Evolutionary conservation across 1,140 invertebrate genomes (phyloP), one percentile per base, ranked within the genome.

Genomic region (Eriosoma lanigerum): DNA sequence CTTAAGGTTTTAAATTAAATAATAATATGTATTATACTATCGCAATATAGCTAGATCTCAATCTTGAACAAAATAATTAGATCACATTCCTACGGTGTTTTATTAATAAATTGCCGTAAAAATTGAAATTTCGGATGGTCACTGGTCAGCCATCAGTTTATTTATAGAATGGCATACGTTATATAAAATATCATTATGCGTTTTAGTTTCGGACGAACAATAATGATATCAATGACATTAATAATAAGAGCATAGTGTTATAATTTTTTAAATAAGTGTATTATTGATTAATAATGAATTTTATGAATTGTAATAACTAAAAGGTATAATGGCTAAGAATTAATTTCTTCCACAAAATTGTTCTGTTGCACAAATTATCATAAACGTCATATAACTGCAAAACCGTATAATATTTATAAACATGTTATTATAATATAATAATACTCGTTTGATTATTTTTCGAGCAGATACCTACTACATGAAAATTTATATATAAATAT

Each of bases 111-210:
- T 26, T 70, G 6, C 15, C 21, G 8, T 50, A 70, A 50, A 70
- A 72, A 72, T 72, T 72, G 15, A 72, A 50, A 72, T 52, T 72
- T 72, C 29, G 48, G 17, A n/a, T 72, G 17, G 68, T 32, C 46
- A 52, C 19, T 72, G 17, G 68, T 32, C 46, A 52, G 46, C 9
- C 46, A 29, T 72, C 24, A 52, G 46, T 72, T 72, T 72, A 72
- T 52, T 72, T 52, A 72, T 72, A 72, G 68, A 52, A 5, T 52
- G 15, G 17, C 3, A 52, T 52, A 6, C 19, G 21, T 21, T 52
- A 52, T 52, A 46, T 6, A 13, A 17, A 5, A 26, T 70, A n/a
- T n/a, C n/a, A n/a, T n/a, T n/a, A 52, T 29, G 13, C 48, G 21
- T 48, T 46, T 46, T 26, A 68, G 17, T 48, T 68, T 24, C 13